Evolutionary conservation across 1,140 invertebrate species (phyloP).

Genomic region (Drosophila sulfurigaster): DNA sequence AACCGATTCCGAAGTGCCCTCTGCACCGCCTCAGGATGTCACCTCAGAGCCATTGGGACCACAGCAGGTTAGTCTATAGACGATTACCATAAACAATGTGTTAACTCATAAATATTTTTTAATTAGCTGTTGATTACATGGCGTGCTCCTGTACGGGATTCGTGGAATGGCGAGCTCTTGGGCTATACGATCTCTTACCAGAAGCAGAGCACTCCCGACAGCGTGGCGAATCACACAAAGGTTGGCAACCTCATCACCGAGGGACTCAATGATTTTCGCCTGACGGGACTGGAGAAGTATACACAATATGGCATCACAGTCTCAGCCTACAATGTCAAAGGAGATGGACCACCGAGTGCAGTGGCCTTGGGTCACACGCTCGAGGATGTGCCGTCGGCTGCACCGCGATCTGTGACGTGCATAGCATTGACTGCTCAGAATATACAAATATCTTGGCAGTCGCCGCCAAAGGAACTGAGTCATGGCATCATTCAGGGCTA

Average conservation of each 20-base stretch:
- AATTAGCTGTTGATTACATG: constrained; percentile 89
- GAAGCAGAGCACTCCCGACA: constrained; percentile 85
- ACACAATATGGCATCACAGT: constrained; percentile 92
- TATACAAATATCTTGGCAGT: constrained; percentile 91
- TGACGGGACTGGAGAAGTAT: constrained; percentile 90
- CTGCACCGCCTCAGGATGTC: constrained; percentile 90
- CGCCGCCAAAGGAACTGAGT: constrained; percentile 88
- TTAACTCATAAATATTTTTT: neutral
- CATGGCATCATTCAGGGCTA: constrained; percentile 93
- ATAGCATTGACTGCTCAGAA: constrained; percentile 89
- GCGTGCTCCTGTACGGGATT: constrained; percentile 90
- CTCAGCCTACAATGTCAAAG: constrained; percentile 92
- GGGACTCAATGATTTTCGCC: constrained; percentile 87
- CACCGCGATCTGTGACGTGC: constrained; percentile 89
- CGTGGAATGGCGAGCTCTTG: constrained; percentile 92
- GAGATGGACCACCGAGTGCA: constrained; percentile 90
- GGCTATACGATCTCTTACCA: constrained; percentile 90
- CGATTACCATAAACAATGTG: neutral
- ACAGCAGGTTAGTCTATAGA: constrained; percentile 86
- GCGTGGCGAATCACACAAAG: constrained; percentile 85
- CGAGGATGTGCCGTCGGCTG: constrained; percentile 91
- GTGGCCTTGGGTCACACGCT: constrained; percentile 90
- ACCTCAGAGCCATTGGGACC: constrained; percentile 91
- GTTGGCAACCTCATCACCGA: constrained; percentile 86
- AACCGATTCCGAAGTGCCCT: constrained; percentile 89